Percentiles rank a stretch among this genome's conserved stretches.
Evolutionary conservation across 2,888 invertebrate species (phyloP).

Genomic region (Drosophila sordidula): DNA sequence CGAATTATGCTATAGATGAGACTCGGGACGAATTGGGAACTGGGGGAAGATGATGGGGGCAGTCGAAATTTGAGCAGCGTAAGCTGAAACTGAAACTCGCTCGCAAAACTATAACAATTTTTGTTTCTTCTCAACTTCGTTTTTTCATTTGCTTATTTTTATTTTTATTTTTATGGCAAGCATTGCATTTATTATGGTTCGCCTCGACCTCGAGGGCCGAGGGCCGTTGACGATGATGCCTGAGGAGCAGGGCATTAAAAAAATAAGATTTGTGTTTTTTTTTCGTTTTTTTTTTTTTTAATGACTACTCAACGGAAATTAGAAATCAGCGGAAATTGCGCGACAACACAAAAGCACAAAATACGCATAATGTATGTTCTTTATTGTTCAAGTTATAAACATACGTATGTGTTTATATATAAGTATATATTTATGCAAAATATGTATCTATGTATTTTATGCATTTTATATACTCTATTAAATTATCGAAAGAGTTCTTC

Average conservation of each 20-base stretch:
- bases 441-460: neutral
- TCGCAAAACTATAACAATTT: constrained; percentile 68
- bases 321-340: constrained; percentile 75
- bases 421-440: neutral
- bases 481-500: constrained; percentile 15
- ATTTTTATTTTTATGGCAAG: constrained; percentile 71
- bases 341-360: constrained; percentile 51
- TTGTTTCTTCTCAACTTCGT: constrained; percentile 27
- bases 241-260: constrained; percentile 54
- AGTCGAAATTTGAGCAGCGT: constrained; percentile 69
- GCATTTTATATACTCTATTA: neutral
- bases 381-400: constrained; percentile 28
- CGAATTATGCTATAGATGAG: constrained; percentile 28
- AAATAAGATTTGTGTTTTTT: constrained; percentile 56
- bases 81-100: constrained; percentile 65
- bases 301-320: constrained; percentile 72
- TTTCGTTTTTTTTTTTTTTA: constrained; percentile 53
- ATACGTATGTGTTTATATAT: neutral
- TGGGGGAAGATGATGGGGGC: neutral
- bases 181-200: constrained; percentile 71
- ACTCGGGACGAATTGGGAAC: neutral
- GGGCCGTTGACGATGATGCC: constrained; percentile 22
- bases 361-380: constrained; percentile 44
- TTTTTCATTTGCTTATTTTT: constrained; percentile 20
- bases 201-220: constrained; percentile 41